phyloP scores from a whole-genome alignment of 2,888 invertebrate genomes.

The Zygaena filipendulae region DNA sequence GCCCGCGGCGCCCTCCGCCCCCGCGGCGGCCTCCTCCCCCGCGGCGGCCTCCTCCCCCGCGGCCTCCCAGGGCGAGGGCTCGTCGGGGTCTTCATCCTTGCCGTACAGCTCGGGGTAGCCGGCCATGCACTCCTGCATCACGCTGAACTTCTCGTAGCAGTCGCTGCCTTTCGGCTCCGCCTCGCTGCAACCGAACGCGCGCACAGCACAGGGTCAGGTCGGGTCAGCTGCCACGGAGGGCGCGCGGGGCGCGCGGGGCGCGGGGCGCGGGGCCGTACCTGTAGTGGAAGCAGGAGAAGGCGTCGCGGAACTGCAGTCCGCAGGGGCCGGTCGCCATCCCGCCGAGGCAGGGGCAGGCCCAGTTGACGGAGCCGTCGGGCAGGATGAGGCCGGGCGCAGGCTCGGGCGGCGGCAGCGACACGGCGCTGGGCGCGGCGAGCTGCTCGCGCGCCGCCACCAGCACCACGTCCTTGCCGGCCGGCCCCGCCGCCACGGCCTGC shows the following conservation, averaged over 20 bases:
- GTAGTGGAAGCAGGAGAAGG: constrained; percentile 95
- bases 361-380: constrained; percentile 91
- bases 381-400: constrained; percentile 84
- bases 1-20: constrained; percentile 9
- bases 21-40: constrained; percentile 10
- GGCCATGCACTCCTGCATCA: constrained; percentile 92
- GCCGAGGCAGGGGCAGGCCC: constrained; percentile 96
- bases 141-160: constrained; percentile 89
- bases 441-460: constrained; percentile 86
- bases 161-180: constrained; percentile 94
- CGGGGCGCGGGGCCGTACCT: constrained; percentile 36
- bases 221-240: no score
- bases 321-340: constrained; percentile 99
- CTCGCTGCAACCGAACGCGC: constrained; percentile 68
- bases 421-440: constrained; percentile 76
- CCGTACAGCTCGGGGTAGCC: constrained; percentile 88
- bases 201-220: no score
- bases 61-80: constrained; percentile 21
- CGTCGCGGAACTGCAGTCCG: constrained; percentile 91
- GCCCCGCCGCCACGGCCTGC: constrained; percentile 53
- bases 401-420: constrained; percentile 76
- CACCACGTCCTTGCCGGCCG: constrained; percentile 77
- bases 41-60: constrained; percentile 17
- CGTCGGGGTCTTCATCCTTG: constrained; percentile 73
- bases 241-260: no score